Conservation (phyloP, 2,797 vertebrate genomes). For the Lindbergichthys nudifrons region DNA sequence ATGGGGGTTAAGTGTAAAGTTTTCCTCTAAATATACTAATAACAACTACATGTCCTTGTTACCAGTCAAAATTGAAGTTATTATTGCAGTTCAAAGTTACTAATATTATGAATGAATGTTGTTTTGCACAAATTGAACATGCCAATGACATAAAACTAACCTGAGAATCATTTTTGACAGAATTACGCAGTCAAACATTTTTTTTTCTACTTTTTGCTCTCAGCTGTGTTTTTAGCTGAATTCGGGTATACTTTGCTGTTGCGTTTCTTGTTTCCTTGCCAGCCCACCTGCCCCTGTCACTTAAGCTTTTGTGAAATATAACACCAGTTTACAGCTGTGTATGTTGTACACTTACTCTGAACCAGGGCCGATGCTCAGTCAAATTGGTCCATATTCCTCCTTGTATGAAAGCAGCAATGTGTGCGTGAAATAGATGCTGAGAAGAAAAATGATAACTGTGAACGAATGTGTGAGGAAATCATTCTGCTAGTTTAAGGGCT, state of each 20-base stretch:
- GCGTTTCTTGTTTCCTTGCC: constrained; percentile 57
- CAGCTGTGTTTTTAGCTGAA: constrained; percentile 41
- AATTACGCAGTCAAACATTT: background rate
- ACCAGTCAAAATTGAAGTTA: background rate
- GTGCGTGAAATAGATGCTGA: constrained; percentile 41
- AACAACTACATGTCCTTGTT: background rate
- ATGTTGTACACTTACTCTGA: constrained; percentile 64
- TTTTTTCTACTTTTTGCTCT: constrained; percentile 8
- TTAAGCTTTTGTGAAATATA: constrained; percentile 82
- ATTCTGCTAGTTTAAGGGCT: constrained; percentile 13
- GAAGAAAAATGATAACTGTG: constrained; percentile 2
- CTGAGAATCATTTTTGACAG: constrained; percentile 18
- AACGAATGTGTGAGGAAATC: constrained; percentile 31
- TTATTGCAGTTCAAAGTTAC: background rate
- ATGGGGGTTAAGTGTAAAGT: constrained; percentile 17
- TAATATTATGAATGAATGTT: no score
- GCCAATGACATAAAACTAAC: constrained; percentile 12
- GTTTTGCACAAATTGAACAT: background rate
- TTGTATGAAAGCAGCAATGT: constrained; percentile 33
- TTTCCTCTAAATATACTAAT: background rate
- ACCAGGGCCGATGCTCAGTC: constrained; percentile 34
- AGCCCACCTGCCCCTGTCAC: constrained; percentile 82
- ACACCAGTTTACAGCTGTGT: constrained; percentile 81
- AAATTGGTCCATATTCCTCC: constrained; percentile 34
- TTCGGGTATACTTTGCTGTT: constrained; percentile 52